Base-by-base conservation (phyloP, 2,797 vertebrate species). In the Microchirus variegatus region DNA sequence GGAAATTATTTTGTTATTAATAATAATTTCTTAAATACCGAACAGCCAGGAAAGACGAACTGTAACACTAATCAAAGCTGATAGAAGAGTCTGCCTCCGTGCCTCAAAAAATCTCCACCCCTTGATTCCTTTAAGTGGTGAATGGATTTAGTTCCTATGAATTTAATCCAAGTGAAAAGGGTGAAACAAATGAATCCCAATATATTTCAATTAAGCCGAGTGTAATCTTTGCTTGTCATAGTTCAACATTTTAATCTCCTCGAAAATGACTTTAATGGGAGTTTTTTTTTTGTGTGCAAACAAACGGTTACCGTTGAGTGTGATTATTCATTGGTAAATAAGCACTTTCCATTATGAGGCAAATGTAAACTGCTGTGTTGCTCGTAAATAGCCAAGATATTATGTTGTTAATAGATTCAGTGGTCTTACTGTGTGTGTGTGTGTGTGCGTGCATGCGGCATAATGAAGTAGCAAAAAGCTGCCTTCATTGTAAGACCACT, bases 1-100 rank as follows among this genome's bases (percentile, higher is more conserved):
- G 89, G 88, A 92, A 93, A 94, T 94, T 91, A 93, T 92, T 90
- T 91, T 78, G 90, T 92, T 93, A 94, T 94, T 93, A 94, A 94
- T 94, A 93, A 93, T 91, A 87, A 93, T 94, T 93, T 93, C 89
- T 93, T 88, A 91, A 86, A 92, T 86, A 90, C 91, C 78, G 83
- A 91, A 90, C 78, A 66, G 77, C 84, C 81, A 60, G 83, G 84
- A 89, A 93, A 93, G 93, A 94, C 80, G 71, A 91, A 94, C 90
- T 91, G 72, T 83, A 80, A 72, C 59, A 26, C 83, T 94, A 94
- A 94, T 94, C 82, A 90, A 93, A 93, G 87, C 82, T 93, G 93
- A 94, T 89, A 67, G 92, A 80, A 80, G 83, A 90, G 87, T 91
- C 84, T 80, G 88, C 89, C 85, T 89, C 81, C 77, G 71, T 63